Evolutionary conservation across 2,888 invertebrate species (phyloP), one percentile per base, ranked within the genome.

Genomic region (Phasia obesa): DNA sequence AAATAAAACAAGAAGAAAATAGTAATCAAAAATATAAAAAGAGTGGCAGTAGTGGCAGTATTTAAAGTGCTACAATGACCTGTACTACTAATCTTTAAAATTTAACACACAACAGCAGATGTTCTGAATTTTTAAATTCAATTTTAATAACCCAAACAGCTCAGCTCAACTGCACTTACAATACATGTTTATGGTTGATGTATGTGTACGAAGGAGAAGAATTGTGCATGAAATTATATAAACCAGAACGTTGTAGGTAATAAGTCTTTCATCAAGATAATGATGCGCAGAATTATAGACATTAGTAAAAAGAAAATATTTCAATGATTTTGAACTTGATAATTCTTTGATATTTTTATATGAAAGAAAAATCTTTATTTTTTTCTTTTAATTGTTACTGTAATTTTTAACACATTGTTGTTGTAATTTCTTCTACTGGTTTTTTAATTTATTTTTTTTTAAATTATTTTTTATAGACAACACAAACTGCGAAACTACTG

Each of bases 21-120:
- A 59, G 65, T 31, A 73, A 25, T 55, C 51, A 38, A 71, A 31
- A 55, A 55, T 53, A 47, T 27, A 47, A 60, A 42, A 44, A 73
- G 44, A 74, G 47, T 53, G 81, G 69, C 42, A 53, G 21, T 38
- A 69, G 51, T 53, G 69, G 38, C 23, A 74, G 44, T 67, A 35
- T 47, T 53, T 62, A 53, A 62, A 73, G 73, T 73, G 53, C 62
- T 21, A 31, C 53, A 53, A 53, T 23, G 62, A 62, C 62, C 27
- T 31, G 19, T 59, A 35, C 42, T 42, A 51, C 64, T 49, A 57
- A 57, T 76, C 73, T 83, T 85, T 82, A 87, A 57, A 35, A 85
- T 84, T 86, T 81, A 59, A 84, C 85, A 86, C 86, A 86, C 86
- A 86, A 82, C 85, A 87, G 89, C 89, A 89, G 89, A 89, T 89